Evolutionary conservation across 2,888 invertebrate genomes (phyloP).

Genomic region (Drosophila leonis): DNA sequence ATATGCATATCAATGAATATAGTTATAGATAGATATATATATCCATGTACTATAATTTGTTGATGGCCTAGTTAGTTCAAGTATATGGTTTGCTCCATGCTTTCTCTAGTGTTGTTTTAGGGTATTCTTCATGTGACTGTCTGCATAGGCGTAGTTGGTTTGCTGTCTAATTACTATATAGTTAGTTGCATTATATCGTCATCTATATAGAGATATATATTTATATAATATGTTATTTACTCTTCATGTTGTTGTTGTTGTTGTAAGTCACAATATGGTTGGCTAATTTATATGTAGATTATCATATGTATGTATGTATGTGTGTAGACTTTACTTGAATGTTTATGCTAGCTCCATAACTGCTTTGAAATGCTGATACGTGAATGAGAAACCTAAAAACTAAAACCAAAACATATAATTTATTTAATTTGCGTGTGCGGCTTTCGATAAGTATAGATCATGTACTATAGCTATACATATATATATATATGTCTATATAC

Average conservation of each 20-base stretch:
- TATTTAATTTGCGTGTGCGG: slow-evolving; percentile 35
- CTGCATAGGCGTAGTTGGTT: slow-evolving; percentile 65
- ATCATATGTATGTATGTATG: slow-evolving; percentile 28
- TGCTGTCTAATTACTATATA: slow-evolving; percentile 50
- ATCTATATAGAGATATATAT: slow-evolving; percentile 33
- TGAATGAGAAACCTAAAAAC: not conserved
- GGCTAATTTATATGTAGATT: slow-evolving; percentile 61
- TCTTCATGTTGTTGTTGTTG: slow-evolving; percentile 36
- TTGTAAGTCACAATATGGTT: slow-evolving; percentile 77
- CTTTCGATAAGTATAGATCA: slow-evolving; percentile 16
- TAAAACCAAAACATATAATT: slow-evolving; percentile 28
- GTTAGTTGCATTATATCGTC: slow-evolving; percentile 63
- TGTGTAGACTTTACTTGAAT: slow-evolving; percentile 13
- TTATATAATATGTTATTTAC: slow-evolving; percentile 23
- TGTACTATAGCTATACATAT: slow-evolving; percentile 8
- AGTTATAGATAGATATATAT: slow-evolving; percentile 24
- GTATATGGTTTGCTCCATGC: slow-evolving; percentile 48
- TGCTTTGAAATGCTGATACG: slow-evolving; percentile 18
- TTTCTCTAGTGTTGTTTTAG: slow-evolving; percentile 38
- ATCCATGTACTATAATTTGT: slow-evolving; percentile 62
- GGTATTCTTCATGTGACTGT: slow-evolving; percentile 13
- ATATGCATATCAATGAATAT: slow-evolving; percentile 19
- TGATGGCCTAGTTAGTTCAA: slow-evolving; percentile 69
- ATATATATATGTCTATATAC: not conserved
- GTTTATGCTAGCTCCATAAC: slow-evolving; percentile 26